phyloP scores from a whole-genome alignment of 2,888 invertebrate genomes.

The Lasioglossum villosulum region DNA sequence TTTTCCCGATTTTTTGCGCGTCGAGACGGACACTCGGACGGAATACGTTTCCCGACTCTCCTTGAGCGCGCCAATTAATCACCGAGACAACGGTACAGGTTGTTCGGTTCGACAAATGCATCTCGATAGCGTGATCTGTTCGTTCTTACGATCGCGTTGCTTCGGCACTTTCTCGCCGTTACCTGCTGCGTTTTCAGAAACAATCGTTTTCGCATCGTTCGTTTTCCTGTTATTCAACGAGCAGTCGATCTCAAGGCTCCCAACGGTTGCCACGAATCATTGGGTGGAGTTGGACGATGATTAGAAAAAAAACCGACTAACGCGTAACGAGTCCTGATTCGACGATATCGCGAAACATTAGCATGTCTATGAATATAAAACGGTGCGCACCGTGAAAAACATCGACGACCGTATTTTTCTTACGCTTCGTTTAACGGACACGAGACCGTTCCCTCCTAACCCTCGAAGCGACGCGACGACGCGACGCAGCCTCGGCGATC shows the following conservation, averaged over 20 bases:
- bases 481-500: neutral
- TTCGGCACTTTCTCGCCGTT: too few relatives aligned
- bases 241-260: neutral
- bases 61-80: constrained; percentile 41
- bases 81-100: constrained; percentile 24
- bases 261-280: neutral
- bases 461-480: too few relatives aligned
- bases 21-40: constrained; percentile 5
- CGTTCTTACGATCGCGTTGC: too few relatives aligned
- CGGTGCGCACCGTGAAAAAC: neutral
- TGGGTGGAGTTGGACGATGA: constrained; percentile 1
- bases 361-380: constrained; percentile 18
- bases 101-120: constrained; percentile 16
- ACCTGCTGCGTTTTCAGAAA: too few relatives aligned
- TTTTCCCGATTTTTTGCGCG: constrained; percentile 19
- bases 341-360: constrained; percentile 11
- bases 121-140: neutral
- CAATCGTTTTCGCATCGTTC: neutral
- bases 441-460: neutral
- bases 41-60: constrained; percentile 35
- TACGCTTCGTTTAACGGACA: neutral
- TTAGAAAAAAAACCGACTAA: constrained; percentile 14
- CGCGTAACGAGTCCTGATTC: constrained; percentile 28
- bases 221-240: neutral
- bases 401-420: neutral